Evolutionary conservation across 2,113 vertebrate genomes (phyloP).

Genomic region (Platichthys flesus): DNA sequence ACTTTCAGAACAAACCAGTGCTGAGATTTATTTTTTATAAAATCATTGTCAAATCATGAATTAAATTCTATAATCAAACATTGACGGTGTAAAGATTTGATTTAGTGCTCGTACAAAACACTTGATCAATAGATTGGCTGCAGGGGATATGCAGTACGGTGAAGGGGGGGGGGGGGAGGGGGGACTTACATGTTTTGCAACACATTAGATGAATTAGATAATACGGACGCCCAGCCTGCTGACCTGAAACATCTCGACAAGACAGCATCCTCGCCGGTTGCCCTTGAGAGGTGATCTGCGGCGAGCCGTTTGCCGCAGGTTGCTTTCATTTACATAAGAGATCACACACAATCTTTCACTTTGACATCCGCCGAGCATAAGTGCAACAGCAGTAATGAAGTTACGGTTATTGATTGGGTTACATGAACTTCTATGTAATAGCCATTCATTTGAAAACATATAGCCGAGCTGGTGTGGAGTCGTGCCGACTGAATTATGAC

Average conservation of each 20-base stretch:
- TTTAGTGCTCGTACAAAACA: conserved; percentile 18
- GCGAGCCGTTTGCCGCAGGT: conserved; percentile 53
- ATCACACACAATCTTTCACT: conserved; percentile 78
- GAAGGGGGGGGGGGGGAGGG: not conserved
- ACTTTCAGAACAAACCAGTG: too few relatives aligned
- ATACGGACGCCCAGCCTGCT: conserved; percentile 45
- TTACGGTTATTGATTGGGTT: conserved; percentile 78
- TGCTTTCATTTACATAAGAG: conserved; percentile 81
- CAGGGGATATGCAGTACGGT: not conserved
- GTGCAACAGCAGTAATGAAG: conserved; percentile 79
- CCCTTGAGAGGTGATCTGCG: conserved; percentile 75
- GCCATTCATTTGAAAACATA: conserved; percentile 68
- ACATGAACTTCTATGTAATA: conserved; percentile 70
- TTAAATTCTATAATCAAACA: not conserved
- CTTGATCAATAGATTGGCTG: conserved; percentile 23
- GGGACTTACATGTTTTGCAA: conserved; percentile 41
- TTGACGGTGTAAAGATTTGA: not conserved
- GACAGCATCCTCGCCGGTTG: conserved; percentile 49
- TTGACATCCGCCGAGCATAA: conserved; percentile 76
- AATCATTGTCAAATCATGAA: not conserved
- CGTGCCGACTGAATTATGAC: conserved; percentile 48
- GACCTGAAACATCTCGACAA: conserved; percentile 64
- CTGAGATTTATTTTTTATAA: not conserved
- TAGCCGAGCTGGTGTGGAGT: conserved; percentile 44
- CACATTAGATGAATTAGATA: conserved; percentile 48